phyloP scores from a whole-genome alignment of 2,113 vertebrate species.

The Tichodroma muraria region DNA sequence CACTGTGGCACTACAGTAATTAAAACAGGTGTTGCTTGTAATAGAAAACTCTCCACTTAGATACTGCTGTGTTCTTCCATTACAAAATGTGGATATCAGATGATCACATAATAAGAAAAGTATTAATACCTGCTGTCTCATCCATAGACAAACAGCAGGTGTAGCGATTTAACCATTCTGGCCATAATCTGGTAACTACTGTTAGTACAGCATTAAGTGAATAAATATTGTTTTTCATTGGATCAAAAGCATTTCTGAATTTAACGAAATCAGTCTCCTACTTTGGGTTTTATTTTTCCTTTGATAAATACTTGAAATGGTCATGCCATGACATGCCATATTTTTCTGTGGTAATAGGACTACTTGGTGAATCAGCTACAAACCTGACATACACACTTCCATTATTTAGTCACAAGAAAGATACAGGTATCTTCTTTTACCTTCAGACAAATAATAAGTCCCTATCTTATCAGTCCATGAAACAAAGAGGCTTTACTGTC shows the following conservation, averaged over 20 bases:
- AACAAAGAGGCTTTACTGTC: neutral
- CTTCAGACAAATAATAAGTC: neutral
- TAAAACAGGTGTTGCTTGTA: neutral
- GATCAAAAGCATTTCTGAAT: neutral
- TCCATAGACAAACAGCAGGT: neutral
- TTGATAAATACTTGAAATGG: neutral
- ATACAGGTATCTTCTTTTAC: neutral
- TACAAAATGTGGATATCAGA: neutral
- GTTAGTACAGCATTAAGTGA: neutral
- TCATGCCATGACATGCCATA: neutral
- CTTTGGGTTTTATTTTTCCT: neutral
- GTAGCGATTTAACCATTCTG: neutral
- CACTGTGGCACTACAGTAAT: neutral
- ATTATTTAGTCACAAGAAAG: neutral
- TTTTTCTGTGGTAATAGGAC: neutral
- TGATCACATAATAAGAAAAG: neutral
- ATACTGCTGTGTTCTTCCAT: neutral
- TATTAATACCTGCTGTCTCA: neutral
- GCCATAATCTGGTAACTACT: neutral
- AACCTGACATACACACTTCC: neutral
- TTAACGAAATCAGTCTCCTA: neutral
- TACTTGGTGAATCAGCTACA: neutral
- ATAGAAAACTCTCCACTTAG: neutral
- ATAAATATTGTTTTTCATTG: neutral
- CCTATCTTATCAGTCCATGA: neutral